Base-by-base conservation (phyloP, 2,888 invertebrate species). In the Habrosyne pyritoides region DNA sequence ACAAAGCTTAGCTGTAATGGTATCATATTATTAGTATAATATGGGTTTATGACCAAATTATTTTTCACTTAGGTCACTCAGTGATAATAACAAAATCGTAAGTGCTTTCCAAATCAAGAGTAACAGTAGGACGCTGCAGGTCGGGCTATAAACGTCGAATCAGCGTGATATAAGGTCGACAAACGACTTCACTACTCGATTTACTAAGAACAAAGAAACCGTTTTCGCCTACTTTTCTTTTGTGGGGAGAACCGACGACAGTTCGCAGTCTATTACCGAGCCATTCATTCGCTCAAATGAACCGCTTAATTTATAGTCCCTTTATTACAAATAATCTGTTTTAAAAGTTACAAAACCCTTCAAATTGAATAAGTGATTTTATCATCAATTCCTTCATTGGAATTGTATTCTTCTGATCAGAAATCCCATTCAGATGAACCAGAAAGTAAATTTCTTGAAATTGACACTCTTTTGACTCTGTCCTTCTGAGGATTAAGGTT, bases 281-380 rank as follows among this genome's bases (percentile, higher is more conserved):
- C 86, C 83, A 87, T 89, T 89, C 87, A 87, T 86, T 86, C 83
- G 84, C 81, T 86, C 84, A 89, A 90, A 88, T 89, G 89, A 88
- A 77, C 84, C 81, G 86, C 81, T 86, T 86, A 88, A 89, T 89
- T 89, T 87, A 88, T 89, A 74, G 83, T 76, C 77, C 75, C 79
- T 83, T 83, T 82, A 81, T 85, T 71, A 79, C 74, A 77, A 79
- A 79, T 79, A 79, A 84, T 83, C 81, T 81, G 82, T 79, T 87
- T 78, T 75, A 77, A 77, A 62, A 71, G 68, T 64, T 66, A 33
- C 61, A 62, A 69, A 62, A 66, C 56, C 59, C 58, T 61, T 57
- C 57, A 53, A 57, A 55, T 42, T 42, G 42, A 42, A 42, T 42
- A 42, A 42, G 8, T 8, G 42, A 18, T 42, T 42, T 42, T 42